These are phyloP conservation scores for Netelia fuscicornis DNA, from an alignment of 2,888 invertebrate species.

Conservation along the genomic window DNA sequence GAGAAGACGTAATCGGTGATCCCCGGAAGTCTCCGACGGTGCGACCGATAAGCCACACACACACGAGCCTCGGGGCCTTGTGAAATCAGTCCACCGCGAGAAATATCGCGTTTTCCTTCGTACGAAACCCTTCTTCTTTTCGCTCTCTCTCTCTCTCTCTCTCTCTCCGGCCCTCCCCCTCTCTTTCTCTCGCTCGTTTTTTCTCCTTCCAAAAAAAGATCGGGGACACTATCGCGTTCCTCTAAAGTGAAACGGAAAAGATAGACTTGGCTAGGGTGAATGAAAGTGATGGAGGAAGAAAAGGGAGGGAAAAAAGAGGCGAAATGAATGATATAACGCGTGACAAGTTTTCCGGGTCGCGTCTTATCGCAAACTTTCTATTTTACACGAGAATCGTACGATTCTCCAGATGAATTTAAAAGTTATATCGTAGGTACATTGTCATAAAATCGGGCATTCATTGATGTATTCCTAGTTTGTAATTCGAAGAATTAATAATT, in stretches of 20 bases:
- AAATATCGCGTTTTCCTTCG: slow-evolving; percentile 53
- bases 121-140: slow-evolving; percentile 24
- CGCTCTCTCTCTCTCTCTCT: slow-evolving; percentile 21
- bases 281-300: slow-evolving; percentile 14
- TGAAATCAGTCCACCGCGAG: slow-evolving; percentile 46
- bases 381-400: not conserved
- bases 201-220: slow-evolving; percentile 26
- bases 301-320: not conserved
- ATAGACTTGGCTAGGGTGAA: slow-evolving; percentile 21
- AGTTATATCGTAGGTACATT: too few relatives aligned
- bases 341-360: not conserved
- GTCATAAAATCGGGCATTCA: too few relatives aligned
- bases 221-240: slow-evolving; percentile 48
- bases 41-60: slow-evolving; percentile 70
- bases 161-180: too few relatives aligned
- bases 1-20: slow-evolving; percentile 74
- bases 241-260: slow-evolving; percentile 58
- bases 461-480: too few relatives aligned
- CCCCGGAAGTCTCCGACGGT: slow-evolving; percentile 71
- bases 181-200: slow-evolving; percentile 2
- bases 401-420: too few relatives aligned
- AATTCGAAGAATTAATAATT: too few relatives aligned
- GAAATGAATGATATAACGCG: not conserved
- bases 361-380: not conserved
- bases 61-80: slow-evolving; percentile 37